These are phyloP conservation scores for Drosophila navojoa DNA, from an alignment of 1,140 invertebrate species.

Conservation along the genomic window DNA sequence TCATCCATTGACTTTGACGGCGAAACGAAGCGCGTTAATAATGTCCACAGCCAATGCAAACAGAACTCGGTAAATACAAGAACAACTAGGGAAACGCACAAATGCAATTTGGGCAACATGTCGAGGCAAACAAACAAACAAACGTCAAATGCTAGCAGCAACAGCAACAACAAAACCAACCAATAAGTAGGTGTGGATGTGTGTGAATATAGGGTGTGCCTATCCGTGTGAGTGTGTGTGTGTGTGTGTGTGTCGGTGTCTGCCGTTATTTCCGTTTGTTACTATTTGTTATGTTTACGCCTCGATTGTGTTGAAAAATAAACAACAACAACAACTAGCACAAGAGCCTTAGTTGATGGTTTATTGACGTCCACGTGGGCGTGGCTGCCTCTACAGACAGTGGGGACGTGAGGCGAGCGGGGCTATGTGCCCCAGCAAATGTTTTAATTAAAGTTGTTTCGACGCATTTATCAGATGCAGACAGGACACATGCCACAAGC, in stretches of 20 bases:
- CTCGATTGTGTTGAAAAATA: constrained; percentile 77
- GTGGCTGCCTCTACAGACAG: background rate
- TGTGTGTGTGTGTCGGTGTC: background rate
- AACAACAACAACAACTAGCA: constrained; percentile 35
- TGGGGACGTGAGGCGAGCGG: background rate
- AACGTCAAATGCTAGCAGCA: constrained; percentile 47
- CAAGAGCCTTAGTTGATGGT: constrained; percentile 51
- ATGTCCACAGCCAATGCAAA: constrained; percentile 58
- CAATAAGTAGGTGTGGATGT: constrained; percentile 14
- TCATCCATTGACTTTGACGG: background rate
- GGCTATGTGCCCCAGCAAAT: constrained; percentile 25
- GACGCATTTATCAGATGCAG: constrained; percentile 79
- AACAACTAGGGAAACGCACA: constrained; percentile 15
- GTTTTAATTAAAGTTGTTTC: constrained; percentile 80
- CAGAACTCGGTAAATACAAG: constrained; percentile 37
- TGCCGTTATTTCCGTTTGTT: constrained; percentile 36
- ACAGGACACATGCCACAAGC: constrained; percentile 65
- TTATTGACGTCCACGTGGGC: constrained; percentile 50
- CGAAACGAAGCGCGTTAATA: constrained; percentile 56
- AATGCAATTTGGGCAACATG: constrained; percentile 68
- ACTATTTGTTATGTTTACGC: constrained; percentile 78
- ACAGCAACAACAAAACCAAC: constrained; percentile 20
- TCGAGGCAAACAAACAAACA: constrained; percentile 71
- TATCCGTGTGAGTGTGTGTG: background rate
- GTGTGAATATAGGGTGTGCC: constrained; percentile 14